These are phyloP conservation scores for Drepana arcuata DNA, from an alignment of 1,140 invertebrate genomes.

Conservation along the genomic window DNA sequence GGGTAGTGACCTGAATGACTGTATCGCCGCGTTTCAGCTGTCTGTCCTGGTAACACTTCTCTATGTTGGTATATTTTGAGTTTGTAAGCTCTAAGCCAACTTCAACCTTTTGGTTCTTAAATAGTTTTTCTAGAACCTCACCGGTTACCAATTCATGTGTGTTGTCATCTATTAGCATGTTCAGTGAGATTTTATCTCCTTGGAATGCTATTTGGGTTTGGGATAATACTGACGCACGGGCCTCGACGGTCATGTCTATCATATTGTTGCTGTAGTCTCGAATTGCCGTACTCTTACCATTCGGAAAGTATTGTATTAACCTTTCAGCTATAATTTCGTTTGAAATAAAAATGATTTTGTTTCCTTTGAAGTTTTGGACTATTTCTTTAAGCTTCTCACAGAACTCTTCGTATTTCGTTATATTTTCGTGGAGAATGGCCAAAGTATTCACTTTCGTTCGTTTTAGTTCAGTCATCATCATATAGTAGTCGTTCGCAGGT, in stretches of 20 bases:
- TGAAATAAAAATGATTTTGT: slow-evolving; percentile 9
- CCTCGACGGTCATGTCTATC: slow-evolving; percentile 1
- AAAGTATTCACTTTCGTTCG: slow-evolving; percentile 5
- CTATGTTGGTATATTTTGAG: slow-evolving; percentile 9
- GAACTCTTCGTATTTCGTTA: neutral
- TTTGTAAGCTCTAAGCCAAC: slow-evolving; percentile 4
- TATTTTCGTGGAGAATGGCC: slow-evolving; percentile 7
- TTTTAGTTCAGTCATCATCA: slow-evolving; percentile 7
- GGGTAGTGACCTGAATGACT: slow-evolving; percentile 5
- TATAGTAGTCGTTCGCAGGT: slow-evolving; percentile 7
- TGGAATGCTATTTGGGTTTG: slow-evolving; percentile 9
- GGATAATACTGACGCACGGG: slow-evolving; percentile 3
- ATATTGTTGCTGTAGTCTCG: slow-evolving; percentile 6
- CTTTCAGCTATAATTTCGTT: neutral
- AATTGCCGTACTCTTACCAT: neutral
- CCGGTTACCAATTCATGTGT: slow-evolving; percentile 3
- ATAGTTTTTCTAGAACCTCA: slow-evolving; percentile 2
- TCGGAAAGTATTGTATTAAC: neutral
- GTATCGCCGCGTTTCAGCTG: neutral
- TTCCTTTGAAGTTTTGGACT: neutral
- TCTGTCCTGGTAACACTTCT: slow-evolving; percentile 7
- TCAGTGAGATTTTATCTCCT: slow-evolving; percentile 11
- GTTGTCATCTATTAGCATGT: slow-evolving; percentile 5
- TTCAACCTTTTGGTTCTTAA: slow-evolving; percentile 12
- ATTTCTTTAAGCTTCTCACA: neutral